Evolutionary conservation across 2,888 invertebrate genomes (phyloP).

Genomic region (Pherbina coryleti): DNA sequence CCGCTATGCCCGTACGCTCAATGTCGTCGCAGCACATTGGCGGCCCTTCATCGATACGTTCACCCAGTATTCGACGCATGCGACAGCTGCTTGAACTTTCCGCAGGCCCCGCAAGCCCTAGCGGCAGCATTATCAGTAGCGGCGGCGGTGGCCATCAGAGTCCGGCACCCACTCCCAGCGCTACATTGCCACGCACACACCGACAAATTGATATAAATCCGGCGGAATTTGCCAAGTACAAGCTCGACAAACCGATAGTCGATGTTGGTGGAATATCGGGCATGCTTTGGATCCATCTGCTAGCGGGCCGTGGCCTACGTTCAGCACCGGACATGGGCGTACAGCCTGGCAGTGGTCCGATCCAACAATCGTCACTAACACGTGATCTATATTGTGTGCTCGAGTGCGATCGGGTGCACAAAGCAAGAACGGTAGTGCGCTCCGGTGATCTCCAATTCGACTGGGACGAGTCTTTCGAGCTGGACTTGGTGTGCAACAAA

Average conservation of each 20-base stretch:
- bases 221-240: constrained; percentile 92
- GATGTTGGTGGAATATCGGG: constrained; percentile 81
- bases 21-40: constrained; percentile 81
- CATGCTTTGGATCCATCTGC: constrained; percentile 89
- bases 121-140: constrained; percentile 68
- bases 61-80: constrained; percentile 84
- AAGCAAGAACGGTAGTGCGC: constrained; percentile 95
- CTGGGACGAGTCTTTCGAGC: constrained; percentile 99
- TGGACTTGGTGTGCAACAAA: constrained; percentile 94
- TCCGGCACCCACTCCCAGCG: constrained; percentile 83
- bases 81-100: constrained; percentile 83
- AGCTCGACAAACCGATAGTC: constrained; percentile 80
- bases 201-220: constrained; percentile 89
- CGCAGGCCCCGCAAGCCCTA: constrained; percentile 73
- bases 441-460: constrained; percentile 97
- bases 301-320: constrained; percentile 88
- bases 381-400: constrained; percentile 97
- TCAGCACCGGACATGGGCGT: constrained; percentile 76
- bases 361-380: constrained; percentile 71
- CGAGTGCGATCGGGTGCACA: constrained; percentile 96
- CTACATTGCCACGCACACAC: constrained; percentile 80
- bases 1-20: constrained; percentile 80
- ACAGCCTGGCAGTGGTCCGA: constrained; percentile 70
- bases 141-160: constrained; percentile 74
- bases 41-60: constrained; percentile 72